Base-by-base conservation (phyloP, 2,113 vertebrate genomes). In the Albula glossodonta region DNA sequence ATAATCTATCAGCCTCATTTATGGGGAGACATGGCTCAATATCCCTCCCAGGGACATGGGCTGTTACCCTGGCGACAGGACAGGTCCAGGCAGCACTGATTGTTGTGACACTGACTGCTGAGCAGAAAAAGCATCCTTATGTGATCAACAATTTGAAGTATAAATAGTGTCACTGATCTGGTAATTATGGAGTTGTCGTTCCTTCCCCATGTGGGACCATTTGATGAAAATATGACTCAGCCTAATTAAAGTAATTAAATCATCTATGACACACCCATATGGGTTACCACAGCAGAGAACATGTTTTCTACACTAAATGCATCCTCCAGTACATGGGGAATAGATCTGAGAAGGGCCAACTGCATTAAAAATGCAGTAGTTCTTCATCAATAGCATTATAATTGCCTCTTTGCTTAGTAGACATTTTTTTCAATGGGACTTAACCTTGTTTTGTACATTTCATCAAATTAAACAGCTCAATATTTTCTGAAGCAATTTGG, bases 231-330 rank as follows among this genome's bases (percentile, higher is more conserved):
- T 86, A 89, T 84, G 86, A 87, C 81, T 89, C 84, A 41, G 53
- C 85, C 78, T 86, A 87, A 89, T 87, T 89, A 87, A 86, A 89
- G 85, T 87, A 86, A 87, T 89, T 87, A 82, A 89, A 87, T 52
- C 83, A 84, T 87, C 86, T 56, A n/a, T 4, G 0, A 48, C 57
- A 50, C 84, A 81, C 83, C 82, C 87, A 49, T 81, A 81, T 13
- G n/a, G 87, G 86, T 31, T 22, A 74, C 63, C 17, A 17, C 19
- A 2, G 17, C 19, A 70, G 70, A 1, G n/a, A 22, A 74, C 70
- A 10, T 22, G 31, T 41, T 41, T n/a, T 9, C 70, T 74, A 8
- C 6, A 10, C 70, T 74, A 31, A 31, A 25, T 0, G 70, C 70
- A 31, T 31, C 6, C 22, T 74, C 70, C n/a, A 74, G 70, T 22